These are phyloP conservation scores for Epinotia brunnichana DNA, from an alignment of 2,888 invertebrate species.

Conservation along the genomic window DNA sequence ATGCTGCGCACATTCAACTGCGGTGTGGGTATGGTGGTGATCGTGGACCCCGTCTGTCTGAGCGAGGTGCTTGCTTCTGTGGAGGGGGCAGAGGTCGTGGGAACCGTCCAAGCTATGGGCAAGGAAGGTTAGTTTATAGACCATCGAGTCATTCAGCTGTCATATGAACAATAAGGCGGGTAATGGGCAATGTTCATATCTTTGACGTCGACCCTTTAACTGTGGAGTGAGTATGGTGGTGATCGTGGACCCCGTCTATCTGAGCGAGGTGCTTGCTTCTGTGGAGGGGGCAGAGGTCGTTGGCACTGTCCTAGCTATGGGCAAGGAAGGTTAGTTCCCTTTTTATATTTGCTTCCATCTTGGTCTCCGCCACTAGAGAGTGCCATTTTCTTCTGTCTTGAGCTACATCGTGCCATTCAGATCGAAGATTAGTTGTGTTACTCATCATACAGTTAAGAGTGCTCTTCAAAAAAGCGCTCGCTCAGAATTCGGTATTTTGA, in stretches of 20 bases:
- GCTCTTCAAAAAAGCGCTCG: no score
- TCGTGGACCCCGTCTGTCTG: constrained; percentile 86
- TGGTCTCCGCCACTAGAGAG: no score
- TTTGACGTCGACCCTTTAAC: no score
- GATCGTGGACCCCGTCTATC: constrained; percentile 86
- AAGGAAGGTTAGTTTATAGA: constrained; percentile 62
- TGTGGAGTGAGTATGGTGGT: constrained; percentile 96
- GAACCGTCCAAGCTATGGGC: constrained; percentile 68
- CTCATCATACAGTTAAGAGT: no score
- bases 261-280: constrained; percentile 69
- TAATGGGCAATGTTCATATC: no score
- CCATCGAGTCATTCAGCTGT: no score
- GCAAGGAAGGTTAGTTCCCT: constrained; percentile 65
- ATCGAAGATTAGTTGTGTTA: no score
- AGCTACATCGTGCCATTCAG: no score
- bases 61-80: constrained; percentile 69
- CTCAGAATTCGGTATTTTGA: no score
- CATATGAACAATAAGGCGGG: no score
- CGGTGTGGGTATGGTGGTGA: constrained; percentile 94
- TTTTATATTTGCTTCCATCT: no score
- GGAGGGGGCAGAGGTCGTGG: constrained; percentile 71
- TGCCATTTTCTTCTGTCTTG: no score
- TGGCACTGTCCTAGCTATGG: constrained; percentile 71
- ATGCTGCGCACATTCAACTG: constrained; percentile 97
- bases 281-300: constrained; percentile 71